phyloP scores from a whole-genome alignment of 2,113 vertebrate genomes.

The Atherinomorus stipes region DNA sequence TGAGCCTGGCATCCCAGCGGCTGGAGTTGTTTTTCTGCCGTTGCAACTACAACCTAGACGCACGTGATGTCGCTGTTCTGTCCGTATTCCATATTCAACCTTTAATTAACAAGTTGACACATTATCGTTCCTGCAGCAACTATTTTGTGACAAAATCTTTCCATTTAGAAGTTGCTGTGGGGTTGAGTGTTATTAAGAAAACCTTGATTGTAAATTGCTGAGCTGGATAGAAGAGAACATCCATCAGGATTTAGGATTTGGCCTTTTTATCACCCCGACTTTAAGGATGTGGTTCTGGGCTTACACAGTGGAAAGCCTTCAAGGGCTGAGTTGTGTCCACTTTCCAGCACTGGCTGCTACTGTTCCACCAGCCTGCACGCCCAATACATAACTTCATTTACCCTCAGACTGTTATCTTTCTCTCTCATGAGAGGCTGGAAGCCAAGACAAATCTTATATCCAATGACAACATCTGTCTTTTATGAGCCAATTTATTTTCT shows the following conservation, averaged over 20 bases:
- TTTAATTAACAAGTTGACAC: conserved; percentile 1
- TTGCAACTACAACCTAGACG: too few species aligned
- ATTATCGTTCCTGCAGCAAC: not conserved
- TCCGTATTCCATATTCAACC: too few species aligned
- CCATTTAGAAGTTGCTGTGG: not conserved
- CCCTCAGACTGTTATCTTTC: conserved; percentile 57
- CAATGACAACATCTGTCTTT: conserved; percentile 67
- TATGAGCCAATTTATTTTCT: conserved; percentile 69
- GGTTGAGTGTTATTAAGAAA: conserved; percentile 22
- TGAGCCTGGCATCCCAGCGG: too few species aligned
- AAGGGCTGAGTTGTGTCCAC: conserved; percentile 44
- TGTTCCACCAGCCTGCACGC: conserved; percentile 51
- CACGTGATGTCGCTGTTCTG: too few species aligned
- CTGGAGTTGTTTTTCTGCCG: too few species aligned
- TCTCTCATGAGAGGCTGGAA: conserved; percentile 54
- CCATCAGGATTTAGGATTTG: conserved; percentile 27
- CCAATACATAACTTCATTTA: conserved; percentile 59
- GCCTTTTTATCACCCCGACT: conserved; percentile 34
- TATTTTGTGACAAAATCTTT: too few species aligned
- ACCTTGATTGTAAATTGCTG: conserved; percentile 36
- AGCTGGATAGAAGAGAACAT: conserved; percentile 15
- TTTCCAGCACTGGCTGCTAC: conserved; percentile 56
- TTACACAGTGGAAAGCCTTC: conserved; percentile 59
- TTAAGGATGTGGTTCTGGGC: conserved; percentile 46
- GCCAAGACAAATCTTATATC: conserved; percentile 60